Base-by-base conservation (phyloP, 1,140 invertebrate species). In the Maniola jurtina region DNA sequence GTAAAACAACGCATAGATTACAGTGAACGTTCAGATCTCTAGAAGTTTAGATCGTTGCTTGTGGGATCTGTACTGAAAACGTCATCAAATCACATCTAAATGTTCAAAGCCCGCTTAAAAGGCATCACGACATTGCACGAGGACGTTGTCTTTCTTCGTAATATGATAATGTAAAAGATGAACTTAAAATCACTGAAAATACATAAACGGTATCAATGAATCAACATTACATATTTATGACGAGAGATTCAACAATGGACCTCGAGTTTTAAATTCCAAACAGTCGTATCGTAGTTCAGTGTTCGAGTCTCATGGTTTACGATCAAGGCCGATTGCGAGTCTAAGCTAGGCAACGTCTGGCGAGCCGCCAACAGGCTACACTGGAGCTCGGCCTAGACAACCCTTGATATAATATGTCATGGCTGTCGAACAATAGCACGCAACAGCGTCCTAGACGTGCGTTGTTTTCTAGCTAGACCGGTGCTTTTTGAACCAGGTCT, bases 361-460 rank as follows among this genome's bases (percentile, higher is more conserved):
- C 65, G 54, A 61, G 9, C 40, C 10, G 65, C 65, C 65, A 67
- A 67, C 54, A 61, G 65, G 52, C 65, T 67, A 61, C 11, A 57
- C 42, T 34, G 52, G 47, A 45, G 16, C 62, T 61, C 48, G 61
- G 33, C 50, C 38, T 50, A 48, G 61, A 61, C 68, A 56, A 33
- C 60, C 36, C 68, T 57, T 40, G 8, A 62, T 66, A 61, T 59
- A 34, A 55, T 55, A 34, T 67, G 62, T 62, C 66, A 72, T 63
- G 62, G 59, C 52, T 65, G 59, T 67, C 33, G 50, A 62, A 71
- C 58, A 61, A 71, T 60, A 61, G 50, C 45, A 13, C 6, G 64
- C 69, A 64, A 71, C 69, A 71, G 69, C 54, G 45, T 57, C 11
- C 16, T 57, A 58, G 35, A 48, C 48, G 59, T 56, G 42, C 35